Conservation (phyloP, 2,888 invertebrate genomes). For the Lithophane socia region DNA sequence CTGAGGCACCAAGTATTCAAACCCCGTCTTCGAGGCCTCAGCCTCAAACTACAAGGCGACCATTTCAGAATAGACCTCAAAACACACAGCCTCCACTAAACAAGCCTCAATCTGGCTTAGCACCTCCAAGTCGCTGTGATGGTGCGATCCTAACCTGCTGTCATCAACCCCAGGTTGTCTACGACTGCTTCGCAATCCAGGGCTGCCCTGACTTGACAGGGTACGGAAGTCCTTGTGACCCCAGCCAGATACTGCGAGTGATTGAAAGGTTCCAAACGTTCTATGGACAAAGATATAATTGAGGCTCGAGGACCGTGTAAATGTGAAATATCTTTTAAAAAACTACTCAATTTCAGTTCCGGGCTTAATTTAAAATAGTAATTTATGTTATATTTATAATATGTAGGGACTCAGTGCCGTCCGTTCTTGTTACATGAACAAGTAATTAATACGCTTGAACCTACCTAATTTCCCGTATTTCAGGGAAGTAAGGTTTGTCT, state of each 20-base stretch:
- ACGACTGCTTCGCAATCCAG: slow-evolving; percentile 78
- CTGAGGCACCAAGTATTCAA: slow-evolving; percentile 28
- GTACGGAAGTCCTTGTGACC: slow-evolving; percentile 79
- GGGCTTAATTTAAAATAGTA: slow-evolving; percentile 34
- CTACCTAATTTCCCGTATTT: background rate
- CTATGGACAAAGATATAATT: slow-evolving; percentile 74
- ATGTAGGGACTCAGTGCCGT: slow-evolving; percentile 4
- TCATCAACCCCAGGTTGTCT: slow-evolving; percentile 74
- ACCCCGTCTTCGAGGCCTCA: slow-evolving; percentile 9
- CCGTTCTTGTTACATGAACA: slow-evolving; percentile 18
- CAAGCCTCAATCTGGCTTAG: slow-evolving; percentile 19
- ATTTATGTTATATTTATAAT: slow-evolving; percentile 37
- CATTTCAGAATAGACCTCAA: slow-evolving; percentile 30
- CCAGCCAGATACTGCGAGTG: slow-evolving; percentile 73
- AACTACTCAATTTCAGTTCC: slow-evolving; percentile 17
- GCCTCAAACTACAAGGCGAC: slow-evolving; percentile 32
- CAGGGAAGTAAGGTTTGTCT: background rate
- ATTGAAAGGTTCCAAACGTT: slow-evolving; percentile 77
- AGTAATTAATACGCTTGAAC: slow-evolving; percentile 21
- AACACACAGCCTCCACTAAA: slow-evolving; percentile 20
- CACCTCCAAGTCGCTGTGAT: slow-evolving; percentile 76
- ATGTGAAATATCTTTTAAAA: background rate
- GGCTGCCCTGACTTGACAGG: slow-evolving; percentile 87
- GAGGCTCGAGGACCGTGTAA: slow-evolving; percentile 33
- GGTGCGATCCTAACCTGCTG: slow-evolving; percentile 82